Evolutionary conservation across 2,888 invertebrate genomes (phyloP).

Genomic region (Brachyptera risi): DNA sequence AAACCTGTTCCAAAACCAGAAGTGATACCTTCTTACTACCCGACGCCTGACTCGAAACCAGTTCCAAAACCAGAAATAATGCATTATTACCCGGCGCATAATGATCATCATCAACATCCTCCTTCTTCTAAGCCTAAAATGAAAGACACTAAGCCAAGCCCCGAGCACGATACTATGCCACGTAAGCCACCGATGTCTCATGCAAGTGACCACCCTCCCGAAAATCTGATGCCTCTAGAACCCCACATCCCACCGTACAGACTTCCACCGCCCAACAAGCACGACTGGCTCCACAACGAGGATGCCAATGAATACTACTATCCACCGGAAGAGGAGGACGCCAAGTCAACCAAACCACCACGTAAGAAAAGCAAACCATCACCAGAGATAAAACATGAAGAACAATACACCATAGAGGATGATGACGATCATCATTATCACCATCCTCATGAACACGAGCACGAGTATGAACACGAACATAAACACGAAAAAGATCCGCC

Average conservation of each 20-base stretch:
- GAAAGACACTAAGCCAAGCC: too few species aligned
- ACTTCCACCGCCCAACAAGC: not conserved
- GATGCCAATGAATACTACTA: slow-evolving; percentile 10
- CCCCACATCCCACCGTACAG: not conserved
- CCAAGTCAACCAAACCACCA: not conserved
- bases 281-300: not conserved
- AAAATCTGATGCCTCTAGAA: not conserved
- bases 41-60: not conserved
- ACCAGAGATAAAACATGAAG: not conserved
- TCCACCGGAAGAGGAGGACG: not conserved
- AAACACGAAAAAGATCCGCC: slow-evolving; percentile 34
- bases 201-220: not conserved
- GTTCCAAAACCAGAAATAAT: not conserved
- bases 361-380: not conserved
- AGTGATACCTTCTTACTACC: too few species aligned
- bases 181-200: too few species aligned
- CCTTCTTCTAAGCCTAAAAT: too few species aligned
- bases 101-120: too few species aligned
- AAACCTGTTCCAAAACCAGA: not conserved
- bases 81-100: too few species aligned
- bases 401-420: not conserved
- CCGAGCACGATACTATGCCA: too few species aligned
- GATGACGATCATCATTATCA: slow-evolving; percentile 37
- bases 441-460: slow-evolving; percentile 42
- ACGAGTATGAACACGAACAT: slow-evolving; percentile 36